Conservation (phyloP, 2,797 vertebrate genomes). For the Anableps anableps region DNA sequence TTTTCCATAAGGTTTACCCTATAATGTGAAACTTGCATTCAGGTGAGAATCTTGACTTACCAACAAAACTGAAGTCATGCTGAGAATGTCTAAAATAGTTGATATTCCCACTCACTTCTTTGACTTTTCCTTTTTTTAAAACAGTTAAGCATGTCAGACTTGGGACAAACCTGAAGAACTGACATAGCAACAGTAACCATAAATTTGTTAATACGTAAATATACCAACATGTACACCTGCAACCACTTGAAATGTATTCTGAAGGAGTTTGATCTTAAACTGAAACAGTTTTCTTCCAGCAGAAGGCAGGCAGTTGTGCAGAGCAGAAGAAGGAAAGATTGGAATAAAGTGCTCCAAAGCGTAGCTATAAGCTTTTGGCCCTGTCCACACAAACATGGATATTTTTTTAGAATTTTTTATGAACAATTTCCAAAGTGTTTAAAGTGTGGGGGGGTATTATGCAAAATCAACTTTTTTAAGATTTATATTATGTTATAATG, state of each 20-base stretch:
- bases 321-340: slow-evolving; percentile 33
- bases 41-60: slow-evolving; percentile 44
- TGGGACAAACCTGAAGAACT: slow-evolving; percentile 43
- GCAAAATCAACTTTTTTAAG: too few relatives aligned
- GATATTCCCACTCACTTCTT: slow-evolving; percentile 40
- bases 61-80: slow-evolving; percentile 51
- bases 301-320: slow-evolving; percentile 41
- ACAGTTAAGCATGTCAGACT: slow-evolving; percentile 28
- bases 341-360: slow-evolving; percentile 35
- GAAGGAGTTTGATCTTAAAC: slow-evolving; percentile 60
- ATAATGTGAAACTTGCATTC: slow-evolving; percentile 37
- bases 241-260: slow-evolving; percentile 50
- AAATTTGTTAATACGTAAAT: slow-evolving; percentile 41
- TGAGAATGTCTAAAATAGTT: slow-evolving; percentile 49
- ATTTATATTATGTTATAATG: too few relatives aligned
- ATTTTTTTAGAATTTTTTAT: background rate
- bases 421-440: background rate
- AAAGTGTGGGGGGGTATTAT: background rate
- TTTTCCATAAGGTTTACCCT: slow-evolving; percentile 31
- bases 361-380: slow-evolving; percentile 38
- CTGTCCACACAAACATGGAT: background rate
- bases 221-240: slow-evolving; percentile 41
- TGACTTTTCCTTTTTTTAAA: slow-evolving; percentile 46
- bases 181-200: slow-evolving; percentile 51
- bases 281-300: slow-evolving; percentile 26